Percentiles rank a stretch among this genome's conserved stretches.
phyloP scores from a whole-genome alignment of 2,797 vertebrate genomes.

The Myotis findleyi region DNA sequence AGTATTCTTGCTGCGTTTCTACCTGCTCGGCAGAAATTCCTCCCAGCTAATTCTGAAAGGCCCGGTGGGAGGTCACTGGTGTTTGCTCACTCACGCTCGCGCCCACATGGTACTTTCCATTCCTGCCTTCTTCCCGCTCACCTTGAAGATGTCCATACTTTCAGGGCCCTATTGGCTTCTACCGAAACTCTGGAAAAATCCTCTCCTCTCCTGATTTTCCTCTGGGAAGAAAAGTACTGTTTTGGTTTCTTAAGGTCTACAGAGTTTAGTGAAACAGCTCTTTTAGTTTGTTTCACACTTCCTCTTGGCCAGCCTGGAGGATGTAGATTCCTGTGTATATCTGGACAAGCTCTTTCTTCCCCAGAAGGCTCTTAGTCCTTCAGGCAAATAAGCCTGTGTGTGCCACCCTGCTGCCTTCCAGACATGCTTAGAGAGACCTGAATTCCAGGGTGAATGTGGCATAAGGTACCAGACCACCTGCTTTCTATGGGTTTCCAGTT shows the following conservation, averaged over 20 bases:
- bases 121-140: not conserved
- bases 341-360: not conserved
- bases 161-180: not conserved
- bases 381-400: not conserved
- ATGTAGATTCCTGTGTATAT: not conserved
- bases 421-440: not conserved
- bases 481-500: not conserved
- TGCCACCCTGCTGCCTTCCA: not conserved
- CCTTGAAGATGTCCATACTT: not conserved
- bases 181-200: not conserved
- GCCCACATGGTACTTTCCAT: not conserved
- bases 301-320: not conserved
- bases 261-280: not conserved
- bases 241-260: not conserved
- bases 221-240: not conserved
- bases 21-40: not conserved
- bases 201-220: not conserved
- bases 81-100: not conserved
- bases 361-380: not conserved
- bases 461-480: not conserved
- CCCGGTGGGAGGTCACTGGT: not conserved
- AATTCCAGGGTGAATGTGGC: not conserved
- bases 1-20: not conserved
- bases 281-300: not conserved
- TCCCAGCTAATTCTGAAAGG: not conserved